These are phyloP conservation scores for Erebia aethiops DNA, from an alignment of 2,888 invertebrate genomes.

Conservation along the genomic window DNA sequence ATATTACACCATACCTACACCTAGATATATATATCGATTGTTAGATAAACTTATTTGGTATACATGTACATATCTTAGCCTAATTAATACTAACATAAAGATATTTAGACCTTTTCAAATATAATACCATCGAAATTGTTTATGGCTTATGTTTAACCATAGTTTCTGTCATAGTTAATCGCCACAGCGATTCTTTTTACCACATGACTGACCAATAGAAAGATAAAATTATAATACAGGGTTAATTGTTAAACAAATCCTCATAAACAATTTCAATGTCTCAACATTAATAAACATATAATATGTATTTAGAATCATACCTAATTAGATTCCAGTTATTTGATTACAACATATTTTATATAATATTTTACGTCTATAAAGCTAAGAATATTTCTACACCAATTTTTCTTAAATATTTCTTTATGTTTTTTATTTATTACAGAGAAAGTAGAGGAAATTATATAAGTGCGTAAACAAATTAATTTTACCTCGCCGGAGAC, in stretches of 20 bases:
- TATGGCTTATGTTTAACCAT: no score
- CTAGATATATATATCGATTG: conserved; percentile 12
- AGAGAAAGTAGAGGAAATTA: background rate
- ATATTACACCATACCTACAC: background rate
- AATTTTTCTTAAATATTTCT: background rate
- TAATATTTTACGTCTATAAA: conserved; percentile 9
- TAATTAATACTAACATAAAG: conserved; percentile 6
- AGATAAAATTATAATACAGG: background rate
- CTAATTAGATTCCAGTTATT: conserved; percentile 22
- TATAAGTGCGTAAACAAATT: background rate
- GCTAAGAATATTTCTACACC: background rate
- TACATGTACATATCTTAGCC: conserved; percentile 16
- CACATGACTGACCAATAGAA: background rate
- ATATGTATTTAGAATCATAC: conserved; percentile 19
- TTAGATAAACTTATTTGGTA: conserved; percentile 30
- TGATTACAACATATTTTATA: conserved; percentile 27
- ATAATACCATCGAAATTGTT: background rate
- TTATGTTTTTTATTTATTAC: background rate
- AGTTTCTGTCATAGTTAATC: no score
- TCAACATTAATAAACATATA: conserved; percentile 2
- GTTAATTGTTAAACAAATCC: background rate
- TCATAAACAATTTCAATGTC: conserved; percentile 1
- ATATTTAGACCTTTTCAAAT: conserved; percentile 7
- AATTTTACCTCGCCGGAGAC: background rate
- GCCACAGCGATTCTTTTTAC: background rate